These are phyloP conservation scores for Dascillus cervinus DNA, from an alignment of 2,888 invertebrate genomes.

Conservation along the genomic window DNA sequence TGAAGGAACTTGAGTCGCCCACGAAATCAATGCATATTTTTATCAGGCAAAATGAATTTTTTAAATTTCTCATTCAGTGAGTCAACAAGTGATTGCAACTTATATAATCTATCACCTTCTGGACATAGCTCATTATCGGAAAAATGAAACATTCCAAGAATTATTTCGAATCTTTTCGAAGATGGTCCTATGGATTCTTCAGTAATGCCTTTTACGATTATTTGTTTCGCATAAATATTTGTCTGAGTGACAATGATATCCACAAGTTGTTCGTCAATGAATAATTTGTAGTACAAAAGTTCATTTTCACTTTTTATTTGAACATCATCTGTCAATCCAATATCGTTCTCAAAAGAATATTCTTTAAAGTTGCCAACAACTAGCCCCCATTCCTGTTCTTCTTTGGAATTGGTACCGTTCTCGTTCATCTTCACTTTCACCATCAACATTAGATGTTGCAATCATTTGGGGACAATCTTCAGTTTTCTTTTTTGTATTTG, in stretches of 20 bases:
- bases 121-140: neutral
- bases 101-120: neutral
- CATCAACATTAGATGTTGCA: too few relatives aligned
- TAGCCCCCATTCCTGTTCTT: slow-evolving; percentile 3
- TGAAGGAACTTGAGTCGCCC: neutral
- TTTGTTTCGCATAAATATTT: slow-evolving; percentile 2
- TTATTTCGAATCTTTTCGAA: neutral
- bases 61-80: neutral
- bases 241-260: slow-evolving; percentile 3
- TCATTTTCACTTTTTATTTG: slow-evolving; percentile 1
- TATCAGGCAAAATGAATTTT: neutral
- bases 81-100: neutral
- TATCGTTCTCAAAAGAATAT: slow-evolving; percentile 1
- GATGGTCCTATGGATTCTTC: neutral
- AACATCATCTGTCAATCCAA: slow-evolving; percentile 1
- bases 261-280: slow-evolving; percentile 2
- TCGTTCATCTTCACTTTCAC: too few relatives aligned
- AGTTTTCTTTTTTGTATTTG: too few relatives aligned
- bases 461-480: too few relatives aligned
- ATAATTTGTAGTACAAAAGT: slow-evolving; percentile 1
- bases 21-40: slow-evolving; percentile 1
- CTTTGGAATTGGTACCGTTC: too few relatives aligned
- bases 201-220: slow-evolving; percentile 2
- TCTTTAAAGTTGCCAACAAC: slow-evolving; percentile 1
- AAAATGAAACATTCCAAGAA: neutral